A percentile compares a stretch with the other conserved stretches of the same genome.
Evolutionary conservation across 1,140 invertebrate genomes (phyloP).

Genomic region (Drosophila subpulchrella): DNA sequence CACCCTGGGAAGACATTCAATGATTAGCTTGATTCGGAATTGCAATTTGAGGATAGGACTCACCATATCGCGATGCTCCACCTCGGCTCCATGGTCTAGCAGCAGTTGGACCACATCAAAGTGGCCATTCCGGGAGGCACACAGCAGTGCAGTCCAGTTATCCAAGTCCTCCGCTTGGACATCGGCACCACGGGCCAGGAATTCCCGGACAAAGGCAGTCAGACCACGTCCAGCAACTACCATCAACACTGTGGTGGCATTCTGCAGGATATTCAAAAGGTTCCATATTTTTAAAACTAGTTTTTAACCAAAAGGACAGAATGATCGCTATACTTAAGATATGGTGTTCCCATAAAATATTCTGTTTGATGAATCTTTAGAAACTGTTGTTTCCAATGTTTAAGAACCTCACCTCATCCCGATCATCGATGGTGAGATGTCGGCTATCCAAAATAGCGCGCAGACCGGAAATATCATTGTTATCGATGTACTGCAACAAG

Average conservation of each 20-base stretch:
- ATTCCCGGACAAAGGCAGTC: conserved; percentile 91
- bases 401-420: conserved; percentile 91
- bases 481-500: conserved; percentile 91
- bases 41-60: conserved; percentile 38
- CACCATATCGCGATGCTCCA: conserved; percentile 97
- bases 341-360: too few relatives aligned
- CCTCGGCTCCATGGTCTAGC: conserved; percentile 93
- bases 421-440: conserved; percentile 93
- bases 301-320: too few relatives aligned
- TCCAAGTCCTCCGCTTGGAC: conserved; percentile 96
- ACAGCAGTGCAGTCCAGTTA: conserved; percentile 96
- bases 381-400: background rate
- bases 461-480: conserved; percentile 91
- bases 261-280: conserved; percentile 86
- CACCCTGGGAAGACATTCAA: conserved; percentile 88
- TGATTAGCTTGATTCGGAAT: background rate
- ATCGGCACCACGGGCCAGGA: conserved; percentile 94
- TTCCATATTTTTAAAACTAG: background rate
- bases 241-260: conserved; percentile 96
- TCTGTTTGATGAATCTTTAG: too few relatives aligned
- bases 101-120: conserved; percentile 92
- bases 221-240: conserved; percentile 93
- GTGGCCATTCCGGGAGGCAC: conserved; percentile 96
- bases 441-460: conserved; percentile 93
- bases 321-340: too few relatives aligned